phyloP scores from a whole-genome alignment of 2,888 invertebrate genomes.

The Cactoblastis cactorum region DNA sequence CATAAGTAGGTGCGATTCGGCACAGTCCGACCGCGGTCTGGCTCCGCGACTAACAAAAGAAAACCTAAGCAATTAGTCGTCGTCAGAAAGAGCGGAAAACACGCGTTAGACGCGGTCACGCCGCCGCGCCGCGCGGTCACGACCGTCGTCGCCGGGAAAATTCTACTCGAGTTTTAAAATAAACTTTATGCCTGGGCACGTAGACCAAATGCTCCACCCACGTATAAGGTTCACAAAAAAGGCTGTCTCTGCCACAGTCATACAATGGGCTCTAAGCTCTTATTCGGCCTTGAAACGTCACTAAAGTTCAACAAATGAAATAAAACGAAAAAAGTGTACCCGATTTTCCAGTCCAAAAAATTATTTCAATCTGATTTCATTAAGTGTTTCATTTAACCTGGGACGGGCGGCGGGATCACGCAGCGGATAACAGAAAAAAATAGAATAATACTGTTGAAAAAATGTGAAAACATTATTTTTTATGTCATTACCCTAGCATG shows the following conservation, averaged over 20 bases:
- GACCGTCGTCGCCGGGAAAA: conserved; percentile 33
- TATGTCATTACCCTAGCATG: conserved; percentile 56
- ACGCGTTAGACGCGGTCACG: conserved; percentile 75
- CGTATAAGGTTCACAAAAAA: neutral
- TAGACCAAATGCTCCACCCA: conserved; percentile 6
- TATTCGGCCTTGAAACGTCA: conserved; percentile 28
- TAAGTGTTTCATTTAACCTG: conserved; percentile 48
- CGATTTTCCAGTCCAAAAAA: conserved; percentile 28
- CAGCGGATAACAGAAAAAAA: conserved; percentile 35
- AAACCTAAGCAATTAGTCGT: conserved; percentile 80
- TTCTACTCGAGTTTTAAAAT: conserved; percentile 23
- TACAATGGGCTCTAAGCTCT: conserved; percentile 10
- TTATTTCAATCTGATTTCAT: conserved; percentile 41
- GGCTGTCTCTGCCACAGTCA: neutral
- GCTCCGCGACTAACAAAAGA: conserved; percentile 78
- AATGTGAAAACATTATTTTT: conserved; percentile 47
- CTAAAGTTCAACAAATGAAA: conserved; percentile 33
- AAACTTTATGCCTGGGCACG: conserved; percentile 27
- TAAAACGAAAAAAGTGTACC: conserved; percentile 24
- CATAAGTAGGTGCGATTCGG: conserved; percentile 77
- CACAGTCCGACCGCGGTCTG: conserved; percentile 66
- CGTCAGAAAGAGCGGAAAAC: conserved; percentile 79
- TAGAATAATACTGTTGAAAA: conserved; percentile 37
- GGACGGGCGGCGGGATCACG: conserved; percentile 35
- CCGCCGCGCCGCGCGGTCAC: conserved; percentile 53